phyloP scores from a whole-genome alignment of 1,140 invertebrate genomes.

The Chironomus tepperi region DNA sequence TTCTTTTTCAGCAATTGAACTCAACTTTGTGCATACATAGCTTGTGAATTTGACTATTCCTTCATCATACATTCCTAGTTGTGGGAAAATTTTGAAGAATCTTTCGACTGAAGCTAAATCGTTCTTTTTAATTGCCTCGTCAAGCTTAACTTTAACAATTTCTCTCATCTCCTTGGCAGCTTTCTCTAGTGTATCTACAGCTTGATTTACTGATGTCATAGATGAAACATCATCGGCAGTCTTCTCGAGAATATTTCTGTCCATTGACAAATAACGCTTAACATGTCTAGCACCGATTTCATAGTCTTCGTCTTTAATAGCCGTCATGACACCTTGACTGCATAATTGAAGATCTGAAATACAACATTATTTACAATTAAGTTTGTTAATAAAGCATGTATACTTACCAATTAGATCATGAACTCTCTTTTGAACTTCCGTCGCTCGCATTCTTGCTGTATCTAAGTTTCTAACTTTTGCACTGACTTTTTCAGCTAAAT shows the following conservation, averaged over 20 bases:
- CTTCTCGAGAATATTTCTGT: conserved; percentile 75
- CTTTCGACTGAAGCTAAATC: conserved; percentile 92
- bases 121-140: conserved; percentile 81
- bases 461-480: conserved; percentile 93
- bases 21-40: conserved; percentile 77
- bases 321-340: conserved; percentile 88
- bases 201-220: conserved; percentile 37
- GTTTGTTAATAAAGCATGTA: background rate
- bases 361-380: background rate
- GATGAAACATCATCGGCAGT: conserved; percentile 65
- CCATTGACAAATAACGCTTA: conserved; percentile 90
- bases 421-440: conserved; percentile 88
- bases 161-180: conserved; percentile 58
- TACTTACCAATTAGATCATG: conserved; percentile 76
- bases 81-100: conserved; percentile 97
- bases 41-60: conserved; percentile 87
- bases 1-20: conserved; percentile 65
- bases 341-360: conserved; percentile 81
- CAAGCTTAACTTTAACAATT: conserved; percentile 74
- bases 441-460: conserved; percentile 83
- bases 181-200: conserved; percentile 74
- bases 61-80: conserved; percentile 84
- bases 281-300: conserved; percentile 92
- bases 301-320: conserved; percentile 83
- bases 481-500: conserved; percentile 87